Base-by-base conservation (phyloP, 2,888 invertebrate species). In the Gasteruption jaculator region DNA sequence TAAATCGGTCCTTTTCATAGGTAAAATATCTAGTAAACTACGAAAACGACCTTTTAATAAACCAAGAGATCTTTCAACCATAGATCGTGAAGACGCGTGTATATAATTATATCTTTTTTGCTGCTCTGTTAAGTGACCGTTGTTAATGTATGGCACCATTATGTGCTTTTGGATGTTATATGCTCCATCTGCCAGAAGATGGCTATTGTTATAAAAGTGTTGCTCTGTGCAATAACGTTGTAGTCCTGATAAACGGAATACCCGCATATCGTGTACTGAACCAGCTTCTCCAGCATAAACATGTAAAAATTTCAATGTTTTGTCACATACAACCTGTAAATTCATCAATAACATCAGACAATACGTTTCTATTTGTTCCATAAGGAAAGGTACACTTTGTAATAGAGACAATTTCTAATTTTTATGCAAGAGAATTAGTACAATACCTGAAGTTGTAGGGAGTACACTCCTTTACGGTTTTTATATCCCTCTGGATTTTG, bases 241-340 rank as follows among this genome's bases (percentile, higher is more conserved):
- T 10, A 48, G 18, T 3, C 36, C 43, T 1, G 50, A 50, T n/a
- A 44, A 27, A 21, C 30, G 35, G 20, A 45, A 43, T 7, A 48
- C 46, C 21, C 45, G 24, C 29, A 38, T 42, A 27, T 50, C 50
- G 20, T 48, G 46, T 7, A 50, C 42, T n/a, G 46, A 50, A 6
- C 48, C 43, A 19, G 34, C 31, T 11, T 41, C 40, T 12, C 47
- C 47, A 25, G 45, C 31, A 24, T 45, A 50, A 24, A 41, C 43
- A 22, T 46, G 44, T 4, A 41, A 34, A n/a, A 46, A 46, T 32
- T 35, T 10, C 18, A 35, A 19, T 22, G 41, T 32, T 10, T 37
- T 20, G 22, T 46, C 34, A 31, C 42, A 42, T 34, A 46, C 43
- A 34, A 34, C 41, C 43, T 48, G n/a, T n/a, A n/a, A n/a, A n/a